Base-by-base conservation (phyloP, 1,140 invertebrate genomes). In the Leptoteleia sp. region DNA sequence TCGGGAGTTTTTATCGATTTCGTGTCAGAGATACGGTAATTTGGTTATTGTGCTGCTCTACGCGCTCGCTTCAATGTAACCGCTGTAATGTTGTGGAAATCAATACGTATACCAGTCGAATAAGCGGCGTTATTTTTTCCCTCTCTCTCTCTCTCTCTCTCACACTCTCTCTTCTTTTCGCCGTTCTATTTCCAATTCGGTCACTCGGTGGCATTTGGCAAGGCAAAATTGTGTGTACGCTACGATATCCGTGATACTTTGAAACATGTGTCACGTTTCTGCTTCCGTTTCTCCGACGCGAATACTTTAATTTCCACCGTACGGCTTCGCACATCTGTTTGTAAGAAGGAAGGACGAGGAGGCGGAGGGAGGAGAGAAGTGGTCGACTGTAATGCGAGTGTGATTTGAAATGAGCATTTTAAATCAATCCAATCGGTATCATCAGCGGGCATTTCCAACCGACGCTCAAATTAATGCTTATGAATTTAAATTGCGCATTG, bases 1-100 rank as follows among this genome's bases (percentile, higher is more conserved):
- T n/a, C n/a, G n/a, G n/a, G n/a, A n/a, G n/a, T 55, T 38, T 15
- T 68, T 48, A 55, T 57, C 31, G 48, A 67, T 67, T 48, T 48
- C 35, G 13, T 9, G 27, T 11, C 40, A 22, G n/a, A 27, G 19
- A 54, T 68, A 45, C 57, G 40, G 47, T 68, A 45, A 54, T 55
- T 45, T 29, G 48, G 37, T 35, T 52, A 55, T 67, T 35, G 48
- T 33, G 13, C 17, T 33, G 13, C 17, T 4, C 38, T 8, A 43
- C 17, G n/a, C 31, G 48, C 15, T 47, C 7, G 13, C 57, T 57
- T 37, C n/a, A 11, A 9, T 27, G 33, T 15, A 42, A 57, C 65
- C 17, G 9, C n/a, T 29, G 40, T 57, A 68, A 68, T 54, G 15
- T 57, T 38, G 13, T 22, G 3, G 33, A 50, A 70, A 55, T 68